Percentiles rank a stretch among this genome's conserved stretches.
Evolutionary conservation across 2,113 vertebrate genomes (phyloP).

Genomic region (Garra rufa): DNA sequence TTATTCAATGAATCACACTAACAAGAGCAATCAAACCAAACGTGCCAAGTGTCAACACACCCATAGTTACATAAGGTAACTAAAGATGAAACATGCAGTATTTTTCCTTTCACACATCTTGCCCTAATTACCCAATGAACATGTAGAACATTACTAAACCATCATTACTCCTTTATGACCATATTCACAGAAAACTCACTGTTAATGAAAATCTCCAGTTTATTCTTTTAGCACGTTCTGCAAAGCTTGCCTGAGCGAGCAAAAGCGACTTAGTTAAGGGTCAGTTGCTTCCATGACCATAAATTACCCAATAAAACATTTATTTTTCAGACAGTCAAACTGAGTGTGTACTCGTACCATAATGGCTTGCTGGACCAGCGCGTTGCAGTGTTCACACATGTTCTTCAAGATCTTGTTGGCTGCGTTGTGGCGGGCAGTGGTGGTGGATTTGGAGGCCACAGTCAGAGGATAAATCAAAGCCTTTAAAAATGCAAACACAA

Average conservation of each 20-base stretch:
- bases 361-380: conserved; percentile 96
- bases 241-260: background rate
- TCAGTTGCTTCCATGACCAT: background rate
- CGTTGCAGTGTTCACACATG: conserved; percentile 99
- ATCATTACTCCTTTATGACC: background rate
- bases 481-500: conserved; percentile 68
- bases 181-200: background rate
- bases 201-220: background rate
- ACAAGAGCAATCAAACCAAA: background rate
- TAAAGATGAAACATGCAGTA: background rate
- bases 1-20: too few relatives aligned
- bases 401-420: conserved; percentile 99
- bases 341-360: conserved; percentile 83
- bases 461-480: conserved; percentile 98
- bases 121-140: background rate
- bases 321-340: background rate
- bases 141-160: background rate
- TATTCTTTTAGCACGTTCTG: background rate
- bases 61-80: background rate
- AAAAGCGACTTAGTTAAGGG: background rate
- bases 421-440: conserved; percentile 94
- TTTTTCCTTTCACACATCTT: background rate
- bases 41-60: background rate
- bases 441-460: conserved; percentile 98
- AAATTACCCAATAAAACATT: background rate